Evolutionary conservation across 2,888 invertebrate species (phyloP).

Genomic region (Schizotus pectinicornis): DNA sequence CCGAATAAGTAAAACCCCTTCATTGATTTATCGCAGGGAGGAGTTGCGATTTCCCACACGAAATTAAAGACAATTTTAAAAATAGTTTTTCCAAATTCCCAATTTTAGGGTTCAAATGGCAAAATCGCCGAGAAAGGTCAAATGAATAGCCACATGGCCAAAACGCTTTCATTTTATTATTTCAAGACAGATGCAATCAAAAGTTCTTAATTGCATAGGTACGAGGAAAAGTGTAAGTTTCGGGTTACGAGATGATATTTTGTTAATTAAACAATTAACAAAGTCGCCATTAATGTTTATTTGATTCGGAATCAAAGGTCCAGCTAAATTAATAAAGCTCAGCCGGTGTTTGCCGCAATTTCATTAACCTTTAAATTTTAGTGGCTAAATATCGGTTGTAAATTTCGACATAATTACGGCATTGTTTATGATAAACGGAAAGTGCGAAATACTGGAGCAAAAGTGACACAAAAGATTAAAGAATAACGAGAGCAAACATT

Average conservation of each 20-base stretch:
- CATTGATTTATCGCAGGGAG: slow-evolving; percentile 17
- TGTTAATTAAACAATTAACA: slow-evolving; percentile 9
- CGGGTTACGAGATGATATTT: slow-evolving; percentile 11
- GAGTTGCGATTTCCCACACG: slow-evolving; percentile 14
- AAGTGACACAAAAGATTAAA: slow-evolving; percentile 32
- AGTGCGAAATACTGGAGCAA: slow-evolving; percentile 24
- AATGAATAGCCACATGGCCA: slow-evolving; percentile 24
- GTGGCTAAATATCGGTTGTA: slow-evolving; percentile 10
- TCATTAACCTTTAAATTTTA: slow-evolving; percentile 20
- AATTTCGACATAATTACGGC: slow-evolving; percentile 23
- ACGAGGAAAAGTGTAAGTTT: slow-evolving; percentile 15
- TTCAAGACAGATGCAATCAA: slow-evolving; percentile 16
- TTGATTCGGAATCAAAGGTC: background rate
- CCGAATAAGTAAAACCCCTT: slow-evolving; percentile 4
- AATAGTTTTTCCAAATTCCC: background rate
- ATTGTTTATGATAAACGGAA: slow-evolving; percentile 26
- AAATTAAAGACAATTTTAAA: background rate
- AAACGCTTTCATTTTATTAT: slow-evolving; percentile 28
- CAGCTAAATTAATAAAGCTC: too few species aligned
- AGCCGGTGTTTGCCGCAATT: slow-evolving; percentile 6
- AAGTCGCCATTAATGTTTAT: background rate
- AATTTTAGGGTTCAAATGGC: slow-evolving; percentile 18
- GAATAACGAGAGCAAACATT: slow-evolving; percentile 38
- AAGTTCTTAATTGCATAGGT: slow-evolving; percentile 18
- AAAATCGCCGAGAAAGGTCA: slow-evolving; percentile 25